Evolutionary conservation across 2,888 invertebrate genomes (phyloP).

Genomic region (Branchellion lobata): DNA sequence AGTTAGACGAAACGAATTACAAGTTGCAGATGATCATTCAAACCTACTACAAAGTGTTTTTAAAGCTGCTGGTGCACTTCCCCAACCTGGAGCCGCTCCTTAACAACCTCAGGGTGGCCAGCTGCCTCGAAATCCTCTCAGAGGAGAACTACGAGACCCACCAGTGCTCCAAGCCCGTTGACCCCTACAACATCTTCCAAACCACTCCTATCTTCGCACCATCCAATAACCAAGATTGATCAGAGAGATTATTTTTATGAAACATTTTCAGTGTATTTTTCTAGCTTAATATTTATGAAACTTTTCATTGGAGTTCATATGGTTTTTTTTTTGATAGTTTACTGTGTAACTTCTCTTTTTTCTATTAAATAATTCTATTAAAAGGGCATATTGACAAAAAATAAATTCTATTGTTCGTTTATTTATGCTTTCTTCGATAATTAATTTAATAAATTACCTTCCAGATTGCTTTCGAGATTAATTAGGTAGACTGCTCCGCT

Average conservation of each 20-base stretch:
- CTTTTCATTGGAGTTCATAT: too few relatives aligned
- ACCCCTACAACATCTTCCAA: conserved; percentile 32
- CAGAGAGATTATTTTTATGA: too few relatives aligned
- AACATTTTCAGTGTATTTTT: background rate
- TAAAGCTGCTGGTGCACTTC: background rate
- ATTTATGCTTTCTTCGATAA: too few relatives aligned
- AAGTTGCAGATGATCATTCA: conserved; percentile 30
- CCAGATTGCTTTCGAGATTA: too few relatives aligned
- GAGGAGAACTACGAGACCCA: background rate
- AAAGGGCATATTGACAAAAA: too few relatives aligned
- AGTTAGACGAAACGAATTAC: conserved; percentile 29
- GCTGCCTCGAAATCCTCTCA: conserved; percentile 30
- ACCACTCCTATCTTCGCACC: background rate
- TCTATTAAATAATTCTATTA: too few relatives aligned
- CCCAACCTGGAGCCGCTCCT: conserved; percentile 17
- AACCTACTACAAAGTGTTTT: conserved; percentile 4
- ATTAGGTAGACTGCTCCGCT: too few relatives aligned
- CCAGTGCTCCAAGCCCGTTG: conserved; percentile 18
- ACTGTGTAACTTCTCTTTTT: too few relatives aligned
- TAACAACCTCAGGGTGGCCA: conserved; percentile 32
- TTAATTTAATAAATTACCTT: too few relatives aligned
- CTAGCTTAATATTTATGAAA: background rate
- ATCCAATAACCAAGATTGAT: background rate
- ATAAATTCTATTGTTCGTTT: too few relatives aligned
- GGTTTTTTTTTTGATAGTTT: too few relatives aligned